Conservation (phyloP, 2,888 invertebrate species). For the Lumbricus terrestris region DNA sequence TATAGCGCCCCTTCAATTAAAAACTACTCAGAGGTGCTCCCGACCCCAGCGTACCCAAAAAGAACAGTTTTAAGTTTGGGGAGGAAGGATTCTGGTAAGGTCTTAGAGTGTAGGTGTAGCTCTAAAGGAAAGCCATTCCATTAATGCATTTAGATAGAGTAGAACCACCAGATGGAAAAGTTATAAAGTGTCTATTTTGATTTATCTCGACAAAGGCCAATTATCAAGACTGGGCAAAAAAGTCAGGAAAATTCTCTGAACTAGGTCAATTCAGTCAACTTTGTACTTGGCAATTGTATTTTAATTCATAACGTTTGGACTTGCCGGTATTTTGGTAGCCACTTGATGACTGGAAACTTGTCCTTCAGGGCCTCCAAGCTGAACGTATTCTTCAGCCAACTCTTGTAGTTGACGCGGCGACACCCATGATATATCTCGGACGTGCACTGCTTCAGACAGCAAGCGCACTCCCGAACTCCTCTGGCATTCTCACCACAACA, state of each 20-base stretch:
- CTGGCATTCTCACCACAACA: background rate
- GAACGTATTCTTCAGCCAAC: constrained; percentile 14
- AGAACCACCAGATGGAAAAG: background rate
- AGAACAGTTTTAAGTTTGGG: too few relatives aligned
- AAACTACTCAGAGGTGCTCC: too few relatives aligned
- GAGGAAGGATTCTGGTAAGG: too few relatives aligned
- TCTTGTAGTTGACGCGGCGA: constrained; percentile 16
- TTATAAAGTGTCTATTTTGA: background rate
- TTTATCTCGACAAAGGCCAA: background rate
- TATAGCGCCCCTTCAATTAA: too few relatives aligned
- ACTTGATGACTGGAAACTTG: constrained; percentile 28
- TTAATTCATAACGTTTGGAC: background rate
- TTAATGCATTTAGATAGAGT: background rate
- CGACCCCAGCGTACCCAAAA: too few relatives aligned
- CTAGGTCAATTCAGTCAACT: background rate
- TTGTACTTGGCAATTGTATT: background rate
- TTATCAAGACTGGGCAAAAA: background rate
- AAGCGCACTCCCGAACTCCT: background rate
- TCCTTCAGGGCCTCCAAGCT: constrained; percentile 22
- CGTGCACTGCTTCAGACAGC: background rate
- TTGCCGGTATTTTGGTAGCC: constrained; percentile 33
- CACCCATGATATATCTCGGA: background rate
- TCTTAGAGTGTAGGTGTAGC: too few relatives aligned
- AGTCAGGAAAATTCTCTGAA: background rate
- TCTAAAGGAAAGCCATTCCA: too few relatives aligned